These are phyloP conservation scores for Hypselothyrea guttata DNA, from an alignment of 2,888 invertebrate genomes.

Conservation along the genomic window DNA sequence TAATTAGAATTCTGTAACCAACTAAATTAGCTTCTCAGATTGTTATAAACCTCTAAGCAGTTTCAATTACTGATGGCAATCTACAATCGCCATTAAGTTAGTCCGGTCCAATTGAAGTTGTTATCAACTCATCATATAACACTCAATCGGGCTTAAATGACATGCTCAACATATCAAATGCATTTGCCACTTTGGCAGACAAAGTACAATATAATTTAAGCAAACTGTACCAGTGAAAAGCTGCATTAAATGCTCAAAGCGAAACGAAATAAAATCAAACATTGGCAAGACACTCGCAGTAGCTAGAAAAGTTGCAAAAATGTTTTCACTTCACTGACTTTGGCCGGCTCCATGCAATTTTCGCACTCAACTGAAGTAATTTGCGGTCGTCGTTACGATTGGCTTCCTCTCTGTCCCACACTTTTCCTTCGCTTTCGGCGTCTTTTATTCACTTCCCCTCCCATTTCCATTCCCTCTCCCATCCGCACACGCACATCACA, in stretches of 20 bases:
- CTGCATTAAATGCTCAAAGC: constrained; percentile 36
- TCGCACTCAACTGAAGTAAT: constrained; percentile 73
- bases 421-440: not conserved
- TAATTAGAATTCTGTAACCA: too few relatives aligned
- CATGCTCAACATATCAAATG: too few relatives aligned
- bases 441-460: not conserved
- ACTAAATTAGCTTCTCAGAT: too few relatives aligned
- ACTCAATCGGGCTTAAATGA: too few relatives aligned
- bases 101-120: too few relatives aligned
- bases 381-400: constrained; percentile 63
- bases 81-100: too few relatives aligned
- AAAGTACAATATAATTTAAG: too few relatives aligned
- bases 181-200: too few relatives aligned
- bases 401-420: constrained; percentile 19
- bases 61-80: too few relatives aligned
- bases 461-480: not conserved
- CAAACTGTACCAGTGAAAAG: constrained; percentile 20
- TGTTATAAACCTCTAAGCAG: too few relatives aligned
- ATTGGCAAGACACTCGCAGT: constrained; percentile 16
- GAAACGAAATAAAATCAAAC: constrained; percentile 11
- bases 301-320: constrained; percentile 39
- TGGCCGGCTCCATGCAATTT: constrained; percentile 60
- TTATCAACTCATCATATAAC: too few relatives aligned
- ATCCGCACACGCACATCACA: not conserved
- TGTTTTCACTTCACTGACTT: constrained; percentile 63